Evolutionary conservation across 2,113 vertebrate species (phyloP), one percentile per base, ranked within the genome.

Genomic region (Peucedramus taeniatus): DNA sequence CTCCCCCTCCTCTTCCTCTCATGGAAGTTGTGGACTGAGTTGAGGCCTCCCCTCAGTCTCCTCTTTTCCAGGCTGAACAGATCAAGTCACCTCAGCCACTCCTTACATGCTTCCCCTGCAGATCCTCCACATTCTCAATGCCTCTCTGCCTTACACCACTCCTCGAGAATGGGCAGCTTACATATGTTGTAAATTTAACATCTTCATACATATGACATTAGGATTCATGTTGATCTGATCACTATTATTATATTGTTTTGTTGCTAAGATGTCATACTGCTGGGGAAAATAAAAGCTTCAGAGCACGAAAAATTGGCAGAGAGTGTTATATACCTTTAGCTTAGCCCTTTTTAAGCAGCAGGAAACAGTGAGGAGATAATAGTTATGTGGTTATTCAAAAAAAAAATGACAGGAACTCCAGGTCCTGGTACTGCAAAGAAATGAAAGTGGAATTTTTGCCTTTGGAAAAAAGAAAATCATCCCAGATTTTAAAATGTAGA

Each of bases 381-480:
- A 92, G 82, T 31, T 92, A 75, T n/a, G 80, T 50, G 51, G 74
- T 76, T 28, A 98, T 98, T 39, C 93, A 68, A 83, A 93, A 45
- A 45, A 9, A 94, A 78, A 18, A 84, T 95, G 50, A 92, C 97
- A 60, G 90, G 97, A 72, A 49, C 86, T 95, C 65, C 65, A 96
- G 31, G 28, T 96, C 89, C 17, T 33, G 21, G 1, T 30, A 68
- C 68, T 98, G 84, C 88, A 94, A 39, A 81, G 51, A 97, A 50
- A 98, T 91, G 33, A 87, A 90, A 91, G 87, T 50, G 4, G 5
- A 98, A 42, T 89, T 98, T 18, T 94, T 98, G 61, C 35, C 75
- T 49, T 78, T 75, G 61, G 95, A 96, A 66, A 21, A 16, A 31
- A 13, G 9, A 96, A 97, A 75, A 94, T 50, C 12, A 81, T 66